phyloP scores from a whole-genome alignment of 30 jellyfish, hydroid and myxozoan genomes.

The Sanderia malayensis region DNA sequence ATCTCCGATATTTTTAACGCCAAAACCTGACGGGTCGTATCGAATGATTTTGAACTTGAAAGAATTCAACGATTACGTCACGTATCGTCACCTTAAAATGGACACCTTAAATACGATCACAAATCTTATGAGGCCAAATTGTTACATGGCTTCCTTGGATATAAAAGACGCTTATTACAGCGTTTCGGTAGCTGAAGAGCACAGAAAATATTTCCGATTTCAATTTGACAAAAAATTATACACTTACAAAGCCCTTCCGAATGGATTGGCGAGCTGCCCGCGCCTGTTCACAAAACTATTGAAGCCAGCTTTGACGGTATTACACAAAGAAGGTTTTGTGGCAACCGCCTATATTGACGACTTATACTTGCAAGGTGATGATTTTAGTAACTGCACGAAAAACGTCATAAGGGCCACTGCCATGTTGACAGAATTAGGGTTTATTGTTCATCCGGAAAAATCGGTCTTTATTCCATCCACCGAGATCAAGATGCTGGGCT shows the following conservation, averaged over 20 bases:
- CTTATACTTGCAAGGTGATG: not conserved
- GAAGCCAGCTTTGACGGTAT: slow-evolving; percentile 15
- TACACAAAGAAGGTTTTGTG: not conserved
- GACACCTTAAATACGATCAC: slow-evolving; percentile 11
- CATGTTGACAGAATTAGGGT: not conserved
- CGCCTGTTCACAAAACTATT: slow-evolving; percentile 16
- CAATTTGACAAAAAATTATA: slow-evolving; percentile 2
- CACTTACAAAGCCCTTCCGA: slow-evolving; percentile 1
- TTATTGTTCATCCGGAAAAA: slow-evolving; percentile 21
- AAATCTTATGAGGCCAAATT: not conserved
- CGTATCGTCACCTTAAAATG: slow-evolving; percentile 6
- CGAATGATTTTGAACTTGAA: slow-evolving; percentile 8
- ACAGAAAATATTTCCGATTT: slow-evolving; percentile 18
- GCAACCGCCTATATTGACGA: not conserved
- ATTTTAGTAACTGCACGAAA: not conserved
- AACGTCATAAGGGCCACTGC: not conserved
- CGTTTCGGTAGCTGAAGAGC: slow-evolving; percentile 4
- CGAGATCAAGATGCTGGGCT: slow-evolving; percentile 18
- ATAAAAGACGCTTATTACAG: slow-evolving; percentile 45
- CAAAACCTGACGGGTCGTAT: not conserved
- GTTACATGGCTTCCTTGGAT: slow-evolving; percentile 50
- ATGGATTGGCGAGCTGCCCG: slow-evolving; percentile 25
- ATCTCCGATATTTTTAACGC: not conserved
- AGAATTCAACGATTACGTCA: not conserved
- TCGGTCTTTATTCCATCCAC: slow-evolving; percentile 17